Conservation (phyloP, 2,113 vertebrate species). For the Forbesichthys papilliferus region DNA sequence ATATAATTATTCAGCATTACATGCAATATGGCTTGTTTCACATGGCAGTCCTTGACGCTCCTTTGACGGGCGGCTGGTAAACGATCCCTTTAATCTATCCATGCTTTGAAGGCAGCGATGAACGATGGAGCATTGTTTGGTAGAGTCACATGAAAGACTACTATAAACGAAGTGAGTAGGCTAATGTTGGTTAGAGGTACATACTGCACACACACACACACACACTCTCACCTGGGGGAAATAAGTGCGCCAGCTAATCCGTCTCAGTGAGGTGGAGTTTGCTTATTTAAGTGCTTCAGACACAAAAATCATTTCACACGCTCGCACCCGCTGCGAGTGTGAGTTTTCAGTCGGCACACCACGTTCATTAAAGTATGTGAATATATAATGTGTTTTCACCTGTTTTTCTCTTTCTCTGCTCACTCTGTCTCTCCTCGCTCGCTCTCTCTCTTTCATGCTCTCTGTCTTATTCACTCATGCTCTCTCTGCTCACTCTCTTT, state of each 20-base stretch:
- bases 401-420: slow-evolving; percentile 44
- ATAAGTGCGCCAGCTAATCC: slow-evolving; percentile 33
- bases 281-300: slow-evolving; percentile 58
- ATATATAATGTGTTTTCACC: slow-evolving; percentile 52
- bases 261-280: slow-evolving; percentile 41
- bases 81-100: no score
- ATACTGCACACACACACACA: no score
- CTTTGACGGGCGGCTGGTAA: no score
- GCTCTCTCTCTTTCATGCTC: slow-evolving; percentile 2
- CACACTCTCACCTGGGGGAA: slow-evolving; percentile 18
- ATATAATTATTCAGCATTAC: no score
- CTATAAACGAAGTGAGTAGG: no score
- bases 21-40: no score
- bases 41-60: no score
- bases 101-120: no score
- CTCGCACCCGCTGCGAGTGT: slow-evolving; percentile 42
- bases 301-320: slow-evolving; percentile 60
- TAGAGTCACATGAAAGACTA: no score
- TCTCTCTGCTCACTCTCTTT: neutral
- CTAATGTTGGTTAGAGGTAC: no score
- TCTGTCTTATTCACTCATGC: neutral
- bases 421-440: slow-evolving; percentile 24
- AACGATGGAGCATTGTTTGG: no score
- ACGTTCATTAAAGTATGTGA: slow-evolving; percentile 52
- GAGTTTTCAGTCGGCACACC: slow-evolving; percentile 50